Base-by-base conservation (phyloP, 2,888 invertebrate genomes). In the Eupithecia subfuscata region DNA sequence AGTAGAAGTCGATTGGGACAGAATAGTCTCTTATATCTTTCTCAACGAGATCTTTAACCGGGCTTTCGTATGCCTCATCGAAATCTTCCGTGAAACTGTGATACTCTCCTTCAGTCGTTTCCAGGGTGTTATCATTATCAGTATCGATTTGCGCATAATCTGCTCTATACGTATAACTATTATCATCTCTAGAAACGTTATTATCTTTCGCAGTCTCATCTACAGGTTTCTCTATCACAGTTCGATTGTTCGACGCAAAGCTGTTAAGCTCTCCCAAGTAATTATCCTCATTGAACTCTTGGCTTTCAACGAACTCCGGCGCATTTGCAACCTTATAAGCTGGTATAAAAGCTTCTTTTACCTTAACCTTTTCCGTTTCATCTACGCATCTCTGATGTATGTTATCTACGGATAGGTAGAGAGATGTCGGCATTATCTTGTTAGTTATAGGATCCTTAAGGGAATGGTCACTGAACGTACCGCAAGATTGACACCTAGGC, bases 1-100 rank as follows among this genome's bases (percentile, higher is more conserved):
- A 93, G 78, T 95, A 95, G 67, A 90, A 89, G 71, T 93, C 87
- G 8, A 95, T 93, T 16, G 95, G 94, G 2, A 95, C 91, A 0
- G 95, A 92, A 78, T 95, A 95, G 80, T 95, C 94, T 72, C 95
- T 89, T 34, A 95, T 95, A 75, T 95, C 95, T 85, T 95, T 95
- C 37, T 89, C 90, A 0, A 94, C 91, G 16, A 95, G 84, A 74
- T 92, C 90, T 82, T 92, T 94, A 0, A 95, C 94, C 0, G 95
- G 94, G 84, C 94, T 95, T 80, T 92, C 91, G 67, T 95, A 95
- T 0, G 88, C 89, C 12, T 91, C 89, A 75, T 91, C 94, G 18
- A 91, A 90, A 77, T 92, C 91, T 8, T 93, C 94, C 65, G 88
- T 89, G 69, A 95, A 95, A 78, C 95, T 95, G n/a, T 92, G 92